Percentiles rank a stretch among this genome's conserved stretches.
Conservation (phyloP, 2,797 vertebrate species). For the Cyclura pinguis region DNA sequence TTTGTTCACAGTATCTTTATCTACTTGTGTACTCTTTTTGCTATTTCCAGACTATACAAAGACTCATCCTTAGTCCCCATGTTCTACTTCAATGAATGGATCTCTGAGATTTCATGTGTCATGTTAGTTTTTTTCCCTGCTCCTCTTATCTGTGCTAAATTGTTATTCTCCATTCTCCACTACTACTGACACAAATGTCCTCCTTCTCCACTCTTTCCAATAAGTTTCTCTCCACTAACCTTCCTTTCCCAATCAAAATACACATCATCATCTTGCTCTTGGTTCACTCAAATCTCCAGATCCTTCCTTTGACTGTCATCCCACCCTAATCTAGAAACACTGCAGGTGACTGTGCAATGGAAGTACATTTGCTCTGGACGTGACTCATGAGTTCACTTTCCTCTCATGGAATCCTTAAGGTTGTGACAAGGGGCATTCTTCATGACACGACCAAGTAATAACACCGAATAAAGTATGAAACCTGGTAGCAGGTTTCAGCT, state of each 20-base stretch:
- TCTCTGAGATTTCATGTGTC: neutral
- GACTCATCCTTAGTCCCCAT: too few relatives aligned
- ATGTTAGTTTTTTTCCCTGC: neutral
- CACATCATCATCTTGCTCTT: neutral
- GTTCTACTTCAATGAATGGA: neutral
- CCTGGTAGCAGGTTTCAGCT: neutral
- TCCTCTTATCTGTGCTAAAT: neutral
- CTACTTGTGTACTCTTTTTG: neutral
- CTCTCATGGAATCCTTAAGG: neutral
- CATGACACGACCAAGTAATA: neutral
- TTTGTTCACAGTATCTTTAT: neutral
- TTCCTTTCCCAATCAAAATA: neutral
- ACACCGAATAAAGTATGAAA: neutral
- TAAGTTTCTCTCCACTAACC: neutral
- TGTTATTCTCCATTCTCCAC: neutral
- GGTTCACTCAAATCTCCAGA: neutral
- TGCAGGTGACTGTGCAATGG: neutral
- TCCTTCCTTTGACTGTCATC: neutral
- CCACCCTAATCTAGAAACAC: too few relatives aligned
- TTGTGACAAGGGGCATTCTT: neutral
- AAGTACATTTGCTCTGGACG: neutral
- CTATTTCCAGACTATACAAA: neutral
- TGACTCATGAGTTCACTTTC: neutral
- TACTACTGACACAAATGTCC: neutral
- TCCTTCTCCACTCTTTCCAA: neutral